Base-by-base conservation (phyloP, 2,888 invertebrate species). In the Melanotus villosus region DNA sequence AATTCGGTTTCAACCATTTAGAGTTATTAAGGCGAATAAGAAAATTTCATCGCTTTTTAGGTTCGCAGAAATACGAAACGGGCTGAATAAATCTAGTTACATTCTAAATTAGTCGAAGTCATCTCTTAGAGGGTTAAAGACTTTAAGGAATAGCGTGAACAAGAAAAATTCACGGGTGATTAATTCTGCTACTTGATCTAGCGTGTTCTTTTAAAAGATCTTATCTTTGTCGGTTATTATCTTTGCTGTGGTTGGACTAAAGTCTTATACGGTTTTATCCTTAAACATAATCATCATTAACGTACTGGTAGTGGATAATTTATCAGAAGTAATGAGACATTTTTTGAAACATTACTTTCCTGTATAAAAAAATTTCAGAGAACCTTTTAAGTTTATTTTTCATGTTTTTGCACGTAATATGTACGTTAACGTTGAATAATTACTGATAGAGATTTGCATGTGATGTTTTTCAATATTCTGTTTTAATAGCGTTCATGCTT, bases 101-200 rank as follows among this genome's bases (percentile, higher is more conserved):
- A 19, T 43, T 43, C 10, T n/a, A 43, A 43, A 43, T 43, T 43
- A 43, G 43, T 43, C 10, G 19, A 43, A 43, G 43, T 18, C 43
- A 43, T 10, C 19, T 43, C 43, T 43, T 43, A 19, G 34, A 12
- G 19, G 19, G 43, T 16, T 43, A 43, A 43, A 19, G 19, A 19
- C 19, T 43, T 43, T 43, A 43, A 5, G 34, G n/a, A n/a, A 12
- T n/a, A 7, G 43, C 19, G 19, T 43, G 18, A 43, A 43, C 10
- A 16, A 9, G 43, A 43, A 43, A 43, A 43, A 43, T 43, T 43
- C 19, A 43, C 43, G 43, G 43, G 18, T 43, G 19, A 19, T 43
- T 43, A 43, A 43, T 43, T 19, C 19, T 43, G 19, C 16, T 19
- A 43, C 43, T 41, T 43, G 43, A 43, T 43, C 7, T 43, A 19